Percentiles rank a stretch among this genome's conserved stretches.
Evolutionary conservation across 2,113 vertebrate genomes (phyloP).

Genomic region (Callipepla californica): DNA sequence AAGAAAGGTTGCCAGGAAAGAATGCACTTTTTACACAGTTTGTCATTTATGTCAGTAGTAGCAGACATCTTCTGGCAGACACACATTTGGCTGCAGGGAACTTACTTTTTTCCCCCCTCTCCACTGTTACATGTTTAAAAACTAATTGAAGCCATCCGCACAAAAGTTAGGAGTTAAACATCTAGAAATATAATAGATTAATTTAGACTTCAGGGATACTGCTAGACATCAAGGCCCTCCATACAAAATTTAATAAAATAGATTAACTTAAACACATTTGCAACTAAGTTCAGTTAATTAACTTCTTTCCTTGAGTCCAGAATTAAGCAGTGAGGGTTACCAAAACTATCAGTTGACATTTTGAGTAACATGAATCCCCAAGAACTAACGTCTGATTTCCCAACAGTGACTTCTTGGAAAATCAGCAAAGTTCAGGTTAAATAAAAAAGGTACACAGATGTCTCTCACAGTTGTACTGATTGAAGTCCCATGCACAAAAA

Average conservation of each 20-base stretch:
- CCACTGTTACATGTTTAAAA: not conserved
- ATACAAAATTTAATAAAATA: not conserved
- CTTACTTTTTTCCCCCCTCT: not conserved
- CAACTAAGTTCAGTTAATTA: not conserved
- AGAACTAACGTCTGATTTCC: not conserved
- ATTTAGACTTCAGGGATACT: not conserved
- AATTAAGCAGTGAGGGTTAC: not conserved
- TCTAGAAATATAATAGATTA: not conserved
- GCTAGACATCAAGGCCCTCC: not conserved
- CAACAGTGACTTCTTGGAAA: not conserved
- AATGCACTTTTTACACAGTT: accelerated
- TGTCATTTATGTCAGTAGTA: not conserved
- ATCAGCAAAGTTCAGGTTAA: not conserved
- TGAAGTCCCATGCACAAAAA: not conserved
- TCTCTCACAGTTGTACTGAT: not conserved
- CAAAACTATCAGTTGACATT: not conserved
- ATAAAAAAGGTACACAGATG: not conserved
- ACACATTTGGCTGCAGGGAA: not conserved
- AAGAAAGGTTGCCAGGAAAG: not conserved
- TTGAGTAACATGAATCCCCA: not conserved
- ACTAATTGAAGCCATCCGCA: not conserved
- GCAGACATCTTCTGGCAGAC: not conserved
- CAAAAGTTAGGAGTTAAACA: not conserved
- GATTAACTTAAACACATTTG: not conserved
- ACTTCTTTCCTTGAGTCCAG: not conserved